Conservation (phyloP, 1,140 invertebrate species). For the Drosophila hydei region DNA sequence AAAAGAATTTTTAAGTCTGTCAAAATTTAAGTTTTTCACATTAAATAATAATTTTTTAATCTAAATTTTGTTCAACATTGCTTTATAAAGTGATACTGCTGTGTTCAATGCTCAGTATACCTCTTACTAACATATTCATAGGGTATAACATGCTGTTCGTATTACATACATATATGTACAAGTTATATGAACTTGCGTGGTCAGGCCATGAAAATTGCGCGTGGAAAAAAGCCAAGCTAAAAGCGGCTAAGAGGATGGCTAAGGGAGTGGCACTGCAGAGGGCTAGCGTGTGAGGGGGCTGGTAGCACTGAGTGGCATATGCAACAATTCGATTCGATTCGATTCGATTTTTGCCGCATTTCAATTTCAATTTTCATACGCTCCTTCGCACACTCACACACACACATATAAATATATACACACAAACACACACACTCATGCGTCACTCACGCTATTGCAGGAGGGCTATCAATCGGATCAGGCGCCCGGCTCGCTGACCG, state of each 20-base stretch:
- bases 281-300: background rate
- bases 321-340: constrained; percentile 15
- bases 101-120: background rate
- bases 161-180: background rate
- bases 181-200: constrained; percentile 41
- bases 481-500: constrained; percentile 45
- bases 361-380: constrained; percentile 32
- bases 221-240: constrained; percentile 9
- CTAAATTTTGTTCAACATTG: no score
- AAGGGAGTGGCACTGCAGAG: background rate
- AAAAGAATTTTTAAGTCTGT: no score
- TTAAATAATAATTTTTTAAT: no score
- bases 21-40: no score
- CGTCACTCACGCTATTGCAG: background rate
- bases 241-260: background rate
- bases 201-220: constrained; percentile 2
- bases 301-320: constrained; percentile 7
- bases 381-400: background rate
- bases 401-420: background rate
- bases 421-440: constrained; percentile 2
- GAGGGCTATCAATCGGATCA: constrained; percentile 64
- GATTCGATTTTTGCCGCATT: constrained; percentile 14
- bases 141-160: constrained; percentile 19
- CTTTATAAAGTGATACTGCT: no score
- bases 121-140: background rate